Conservation (phyloP, 1,140 invertebrate genomes). For the Macrosteles quadrilineatus region DNA sequence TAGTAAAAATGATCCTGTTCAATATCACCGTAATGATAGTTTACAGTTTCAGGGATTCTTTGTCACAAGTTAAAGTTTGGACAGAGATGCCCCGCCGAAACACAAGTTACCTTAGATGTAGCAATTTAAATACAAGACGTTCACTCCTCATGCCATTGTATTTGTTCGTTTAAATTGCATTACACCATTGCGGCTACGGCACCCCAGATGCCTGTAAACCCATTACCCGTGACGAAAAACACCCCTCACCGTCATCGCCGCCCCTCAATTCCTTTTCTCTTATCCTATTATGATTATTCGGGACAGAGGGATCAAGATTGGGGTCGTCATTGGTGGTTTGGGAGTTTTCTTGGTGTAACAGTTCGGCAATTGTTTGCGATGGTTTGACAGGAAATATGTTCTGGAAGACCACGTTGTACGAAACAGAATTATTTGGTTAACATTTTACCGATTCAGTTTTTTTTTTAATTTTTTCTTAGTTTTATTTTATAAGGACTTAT, state of each 20-base stretch:
- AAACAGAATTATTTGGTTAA: too few relatives aligned
- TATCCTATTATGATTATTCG: constrained; percentile 30
- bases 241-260: background rate
- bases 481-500: too few relatives aligned
- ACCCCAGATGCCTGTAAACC: constrained; percentile 20
- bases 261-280: constrained; percentile 13
- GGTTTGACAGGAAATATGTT: background rate
- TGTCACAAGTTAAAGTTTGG: too few relatives aligned
- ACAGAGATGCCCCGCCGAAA: too few relatives aligned
- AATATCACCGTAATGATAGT: too few relatives aligned
- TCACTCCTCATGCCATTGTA: background rate
- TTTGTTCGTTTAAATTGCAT: constrained; percentile 30
- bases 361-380: background rate
- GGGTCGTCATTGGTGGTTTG: constrained; percentile 8
- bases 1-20: too few relatives aligned
- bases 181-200: constrained; percentile 25
- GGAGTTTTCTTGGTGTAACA: constrained; percentile 14
- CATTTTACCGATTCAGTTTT: too few relatives aligned
- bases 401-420: too few relatives aligned
- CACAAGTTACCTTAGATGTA: constrained; percentile 2
- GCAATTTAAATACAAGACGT: constrained; percentile 25
- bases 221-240: constrained; percentile 16
- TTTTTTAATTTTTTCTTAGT: too few relatives aligned
- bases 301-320: constrained; percentile 14
- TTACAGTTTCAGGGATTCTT: too few relatives aligned